These are phyloP conservation scores for Nasalis larvatus DNA, from an alignment of 2,113 vertebrate species.

Conservation along the genomic window DNA sequence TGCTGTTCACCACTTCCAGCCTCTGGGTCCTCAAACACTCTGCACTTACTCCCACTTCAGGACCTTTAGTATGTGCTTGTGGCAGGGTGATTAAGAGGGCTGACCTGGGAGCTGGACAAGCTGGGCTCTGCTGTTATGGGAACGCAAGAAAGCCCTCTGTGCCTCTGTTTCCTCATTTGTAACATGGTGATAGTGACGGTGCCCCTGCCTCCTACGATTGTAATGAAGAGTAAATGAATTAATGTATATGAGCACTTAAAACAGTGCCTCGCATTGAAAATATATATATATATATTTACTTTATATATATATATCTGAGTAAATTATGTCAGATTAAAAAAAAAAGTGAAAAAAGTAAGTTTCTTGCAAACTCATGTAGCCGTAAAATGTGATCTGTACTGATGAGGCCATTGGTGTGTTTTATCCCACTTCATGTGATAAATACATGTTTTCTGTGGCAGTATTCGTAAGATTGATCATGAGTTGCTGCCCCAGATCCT, in stretches of 20 bases:
- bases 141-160: too few species aligned
- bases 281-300: too few species aligned
- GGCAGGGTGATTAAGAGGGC: background rate
- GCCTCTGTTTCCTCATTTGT: background rate
- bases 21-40: rapidly evolving
- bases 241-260: background rate
- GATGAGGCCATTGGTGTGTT: background rate
- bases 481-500: background rate
- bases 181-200: too few species aligned
- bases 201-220: too few species aligned
- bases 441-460: background rate
- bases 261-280: background rate
- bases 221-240: background rate
- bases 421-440: background rate
- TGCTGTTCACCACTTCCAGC: rapidly evolving
- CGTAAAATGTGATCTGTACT: background rate
- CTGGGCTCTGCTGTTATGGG: background rate
- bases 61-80: background rate
- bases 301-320: background rate
- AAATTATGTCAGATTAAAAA: too few species aligned
- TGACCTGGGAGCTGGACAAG: too few species aligned
- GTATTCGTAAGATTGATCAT: background rate
- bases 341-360: background rate
- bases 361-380: background rate
- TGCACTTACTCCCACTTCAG: too few species aligned